Evolutionary conservation across 2,113 vertebrate species (phyloP).

Genomic region (Porphyrio hochstetteri): DNA sequence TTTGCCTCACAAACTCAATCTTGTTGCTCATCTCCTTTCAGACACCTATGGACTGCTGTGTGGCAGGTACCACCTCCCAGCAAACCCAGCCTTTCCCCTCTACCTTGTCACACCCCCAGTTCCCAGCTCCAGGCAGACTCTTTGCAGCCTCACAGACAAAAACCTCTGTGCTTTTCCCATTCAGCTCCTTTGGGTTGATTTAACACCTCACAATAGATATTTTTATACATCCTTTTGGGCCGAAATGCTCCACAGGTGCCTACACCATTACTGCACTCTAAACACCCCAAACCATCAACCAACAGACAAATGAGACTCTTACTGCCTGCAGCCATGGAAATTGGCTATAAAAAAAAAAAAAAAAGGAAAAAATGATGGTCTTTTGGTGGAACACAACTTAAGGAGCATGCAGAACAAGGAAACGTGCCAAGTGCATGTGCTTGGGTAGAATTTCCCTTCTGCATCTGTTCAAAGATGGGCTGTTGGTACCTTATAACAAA

Average conservation of each 20-base stretch:
- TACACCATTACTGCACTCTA: not conserved
- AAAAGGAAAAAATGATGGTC: not conserved
- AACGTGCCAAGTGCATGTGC: not conserved
- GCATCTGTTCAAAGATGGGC: not conserved
- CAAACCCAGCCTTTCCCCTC: not conserved
- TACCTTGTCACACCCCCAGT: accelerated
- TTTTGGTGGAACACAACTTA: not conserved
- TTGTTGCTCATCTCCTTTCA: not conserved
- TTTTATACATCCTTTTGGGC: not conserved
- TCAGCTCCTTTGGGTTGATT: not conserved
- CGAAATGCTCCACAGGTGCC: not conserved
- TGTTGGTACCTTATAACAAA: not conserved
- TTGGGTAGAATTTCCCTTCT: not conserved
- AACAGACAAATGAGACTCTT: not conserved
- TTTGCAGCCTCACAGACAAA: not conserved
- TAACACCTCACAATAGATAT: not conserved
- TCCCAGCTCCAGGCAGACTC: not conserved
- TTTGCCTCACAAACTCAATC: not conserved
- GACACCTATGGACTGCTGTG: not conserved
- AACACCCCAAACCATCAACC: not conserved
- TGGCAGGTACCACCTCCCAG: accelerated
- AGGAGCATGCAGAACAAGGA: not conserved
- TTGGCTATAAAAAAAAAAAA: not conserved
- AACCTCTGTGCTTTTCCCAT: not conserved
- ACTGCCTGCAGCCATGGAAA: not conserved